Percentiles rank a stretch among this genome's conserved stretches.
These are phyloP conservation scores for Sitobion miscanthi DNA, from an alignment of 1,140 invertebrate species.

Conservation along the genomic window DNA sequence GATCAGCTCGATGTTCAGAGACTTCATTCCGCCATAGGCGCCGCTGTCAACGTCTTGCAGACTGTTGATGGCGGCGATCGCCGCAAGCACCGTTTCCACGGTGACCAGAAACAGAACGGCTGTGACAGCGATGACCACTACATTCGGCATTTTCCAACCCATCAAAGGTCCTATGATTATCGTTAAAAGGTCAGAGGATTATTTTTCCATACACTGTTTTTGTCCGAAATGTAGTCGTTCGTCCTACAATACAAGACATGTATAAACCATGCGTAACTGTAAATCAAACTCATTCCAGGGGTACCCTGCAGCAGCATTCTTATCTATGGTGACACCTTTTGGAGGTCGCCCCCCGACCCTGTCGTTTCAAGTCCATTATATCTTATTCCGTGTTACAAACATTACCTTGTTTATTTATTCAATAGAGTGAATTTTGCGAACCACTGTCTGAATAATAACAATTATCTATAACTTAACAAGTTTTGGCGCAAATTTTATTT, in stretches of 20 bases:
- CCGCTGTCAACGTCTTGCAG: background rate
- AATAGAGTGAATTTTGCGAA: too few species aligned
- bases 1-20: conserved; percentile 57
- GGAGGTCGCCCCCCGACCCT: too few species aligned
- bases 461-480: too few species aligned
- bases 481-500: too few species aligned
- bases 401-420: too few species aligned
- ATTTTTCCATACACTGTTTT: background rate
- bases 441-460: too few species aligned
- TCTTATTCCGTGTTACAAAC: too few species aligned
- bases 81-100: background rate
- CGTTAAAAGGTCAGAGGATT: background rate
- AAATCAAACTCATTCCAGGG: too few species aligned
- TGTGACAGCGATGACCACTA: background rate
- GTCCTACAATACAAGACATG: background rate
- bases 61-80: background rate
- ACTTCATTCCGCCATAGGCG: background rate
- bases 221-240: background rate
- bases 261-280: too few species aligned
- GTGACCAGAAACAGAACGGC: background rate
- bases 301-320: too few species aligned
- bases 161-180: background rate
- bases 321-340: too few species aligned
- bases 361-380: too few species aligned
- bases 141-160: background rate